Percentiles rank a stretch among this genome's conserved stretches.
These are phyloP conservation scores for Chionis minor DNA, from an alignment of 2,113 vertebrate genomes.

Conservation along the genomic window DNA sequence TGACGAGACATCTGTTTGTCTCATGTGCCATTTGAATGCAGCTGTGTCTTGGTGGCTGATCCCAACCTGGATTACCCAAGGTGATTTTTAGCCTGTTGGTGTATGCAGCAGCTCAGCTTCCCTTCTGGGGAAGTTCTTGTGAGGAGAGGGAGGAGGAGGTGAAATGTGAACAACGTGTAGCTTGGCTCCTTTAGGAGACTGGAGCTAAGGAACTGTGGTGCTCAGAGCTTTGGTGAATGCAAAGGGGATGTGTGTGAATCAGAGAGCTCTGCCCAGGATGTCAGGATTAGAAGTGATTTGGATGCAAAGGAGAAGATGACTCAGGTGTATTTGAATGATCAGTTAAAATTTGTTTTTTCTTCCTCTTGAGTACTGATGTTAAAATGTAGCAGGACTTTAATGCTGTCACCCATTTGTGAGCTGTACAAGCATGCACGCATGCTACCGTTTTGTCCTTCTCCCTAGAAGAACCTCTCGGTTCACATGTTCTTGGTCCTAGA, in stretches of 20 bases:
- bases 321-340: constrained; percentile 28
- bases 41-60: neutral
- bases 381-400: neutral
- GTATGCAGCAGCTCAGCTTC: neutral
- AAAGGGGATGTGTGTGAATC: neutral
- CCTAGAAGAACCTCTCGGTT: neutral
- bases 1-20: neutral
- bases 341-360: constrained; percentile 9
- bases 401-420: neutral
- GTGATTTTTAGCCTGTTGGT: neutral
- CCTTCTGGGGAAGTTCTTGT: neutral
- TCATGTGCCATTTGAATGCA: neutral
- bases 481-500: neutral
- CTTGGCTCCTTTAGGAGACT: neutral
- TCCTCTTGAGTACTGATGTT: neutral
- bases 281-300: constrained; percentile 22
- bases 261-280: constrained; percentile 27
- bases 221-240: neutral
- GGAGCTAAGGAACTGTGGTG: neutral
- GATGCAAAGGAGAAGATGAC: constrained; percentile 23
- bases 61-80: neutral
- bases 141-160: neutral
- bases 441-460: neutral
- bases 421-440: neutral
- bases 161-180: neutral